Evolutionary conservation across 2,888 invertebrate species (phyloP), one percentile per base, ranked within the genome.

Genomic region (Pseudococcus jackbeardsleyi): DNA sequence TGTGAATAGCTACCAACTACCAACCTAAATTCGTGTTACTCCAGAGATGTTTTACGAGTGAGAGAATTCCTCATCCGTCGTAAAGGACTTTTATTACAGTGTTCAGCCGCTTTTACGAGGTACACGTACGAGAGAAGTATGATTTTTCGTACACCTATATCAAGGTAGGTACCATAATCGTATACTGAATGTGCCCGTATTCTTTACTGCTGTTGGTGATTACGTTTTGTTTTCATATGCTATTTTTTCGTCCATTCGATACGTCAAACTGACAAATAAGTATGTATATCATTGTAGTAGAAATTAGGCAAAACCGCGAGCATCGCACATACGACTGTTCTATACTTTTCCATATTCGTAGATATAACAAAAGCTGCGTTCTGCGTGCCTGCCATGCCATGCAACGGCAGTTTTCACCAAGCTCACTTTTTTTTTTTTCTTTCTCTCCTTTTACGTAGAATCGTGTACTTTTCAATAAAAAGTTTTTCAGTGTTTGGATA

Each of bases 41-140:
- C 54, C n/a, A 50, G 77, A 77, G 26, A 77, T 77, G 12, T 42
- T 77, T 77, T 77, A 77, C 77, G 77, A 77, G 15, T 42, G 19
- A 26, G 19, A 26, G n/a, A 77, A 77, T 77, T 77, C 17, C 77
- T 39, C 26, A 12, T 50, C n/a, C 42, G 77, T 39, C 77, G 39
- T 77, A 77, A 77, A 77, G n/a, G 42, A 5, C n/a, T 77, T 77
- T 77, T 42, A 42, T 77, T 77, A 77, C 77, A 12, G 12, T 22
- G 68, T 26, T 68, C 68, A 26, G 15, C 26, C 9, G 22, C 15
- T 39, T 77, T 77, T 77, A 77, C 77, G 42, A 77, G 42, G 39
- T 77, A 77, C 17, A 54, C 15, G 15, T 12, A 12, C 6, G n/a
- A 54, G n/a, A 54, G 54, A n/a, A 42, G 77, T 8, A 39, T n/a